These are phyloP conservation scores for Hydrophis major DNA, from an alignment of 2,797 vertebrate genomes.

Conservation along the genomic window DNA sequence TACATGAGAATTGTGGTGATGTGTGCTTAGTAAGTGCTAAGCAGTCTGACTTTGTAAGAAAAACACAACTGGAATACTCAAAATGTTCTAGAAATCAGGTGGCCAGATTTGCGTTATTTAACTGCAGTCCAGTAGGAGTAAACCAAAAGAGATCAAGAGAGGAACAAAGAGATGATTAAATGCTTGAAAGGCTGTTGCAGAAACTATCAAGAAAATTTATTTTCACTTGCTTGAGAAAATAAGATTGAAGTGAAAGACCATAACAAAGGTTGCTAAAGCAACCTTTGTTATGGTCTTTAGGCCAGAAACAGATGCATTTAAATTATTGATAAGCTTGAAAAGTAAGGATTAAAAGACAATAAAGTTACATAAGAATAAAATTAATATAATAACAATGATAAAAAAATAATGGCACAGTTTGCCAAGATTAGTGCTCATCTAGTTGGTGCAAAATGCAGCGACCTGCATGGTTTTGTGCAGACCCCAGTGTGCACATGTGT, in stretches of 20 bases:
- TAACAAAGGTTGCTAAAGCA: background rate
- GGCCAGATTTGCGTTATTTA: background rate
- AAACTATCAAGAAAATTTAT: background rate
- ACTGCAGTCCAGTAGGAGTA: background rate
- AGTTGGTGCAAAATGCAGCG: too few relatives aligned
- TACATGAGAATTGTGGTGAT: constrained; percentile 49
- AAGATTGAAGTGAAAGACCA: background rate
- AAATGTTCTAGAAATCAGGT: background rate
- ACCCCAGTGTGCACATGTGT: too few relatives aligned
- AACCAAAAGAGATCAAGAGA: background rate
- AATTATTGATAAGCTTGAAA: background rate
- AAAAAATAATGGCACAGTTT: background rate
- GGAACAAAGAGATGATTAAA: background rate
- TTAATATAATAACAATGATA: background rate
- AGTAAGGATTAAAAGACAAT: background rate
- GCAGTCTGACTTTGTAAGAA: constrained; percentile 29
- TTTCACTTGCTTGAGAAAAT: background rate
- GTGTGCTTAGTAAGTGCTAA: constrained; percentile 28
- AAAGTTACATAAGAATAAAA: background rate
- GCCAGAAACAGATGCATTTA: background rate
- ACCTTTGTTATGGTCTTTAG: background rate
- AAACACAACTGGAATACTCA: constrained; percentile 37
- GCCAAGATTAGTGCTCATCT: background rate
- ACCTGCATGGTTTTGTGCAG: too few relatives aligned
- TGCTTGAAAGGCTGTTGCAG: background rate